A percentile compares a stretch with the other conserved stretches of the same genome.
These are phyloP conservation scores for Sycobia sp. DNA, from an alignment of 1,140 invertebrate species.

Conservation along the genomic window DNA sequence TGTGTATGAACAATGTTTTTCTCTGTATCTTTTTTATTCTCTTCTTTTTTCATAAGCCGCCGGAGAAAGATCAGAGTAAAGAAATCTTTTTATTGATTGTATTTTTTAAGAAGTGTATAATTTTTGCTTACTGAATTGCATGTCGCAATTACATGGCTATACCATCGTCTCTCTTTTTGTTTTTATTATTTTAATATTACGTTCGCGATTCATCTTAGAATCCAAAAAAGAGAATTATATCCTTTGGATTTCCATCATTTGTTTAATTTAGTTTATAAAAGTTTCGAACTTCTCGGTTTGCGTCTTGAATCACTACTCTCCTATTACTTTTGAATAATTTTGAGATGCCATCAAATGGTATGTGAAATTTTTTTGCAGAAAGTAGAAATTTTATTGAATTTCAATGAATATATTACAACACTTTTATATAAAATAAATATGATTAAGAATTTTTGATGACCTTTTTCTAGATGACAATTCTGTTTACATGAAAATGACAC, in stretches of 20 bases:
- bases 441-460: conserved; percentile 34
- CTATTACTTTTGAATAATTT: conserved; percentile 26
- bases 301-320: conserved; percentile 10
- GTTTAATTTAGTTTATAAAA: conserved; percentile 22
- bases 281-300: conserved; percentile 16
- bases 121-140: conserved; percentile 47
- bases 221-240: conserved; percentile 30
- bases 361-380: conserved; percentile 25
- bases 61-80: conserved; percentile 46
- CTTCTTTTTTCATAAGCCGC: conserved; percentile 45
- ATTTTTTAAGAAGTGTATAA: conserved; percentile 51
- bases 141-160: conserved; percentile 49
- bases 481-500: conserved; percentile 36
- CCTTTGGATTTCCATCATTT: conserved; percentile 26
- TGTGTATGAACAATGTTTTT: conserved; percentile 39
- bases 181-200: conserved; percentile 41
- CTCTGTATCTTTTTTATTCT: conserved; percentile 37
- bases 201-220: conserved; percentile 31
- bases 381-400: conserved; percentile 33
- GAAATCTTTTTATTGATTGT: conserved; percentile 52
- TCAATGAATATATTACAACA: conserved; percentile 29
- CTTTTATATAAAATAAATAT: conserved; percentile 32
- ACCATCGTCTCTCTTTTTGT: conserved; percentile 52
- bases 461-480: conserved; percentile 31
- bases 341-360: conserved; percentile 26